Base-by-base conservation (phyloP, 2,888 invertebrate species). In the Oscheius sp. region DNA sequence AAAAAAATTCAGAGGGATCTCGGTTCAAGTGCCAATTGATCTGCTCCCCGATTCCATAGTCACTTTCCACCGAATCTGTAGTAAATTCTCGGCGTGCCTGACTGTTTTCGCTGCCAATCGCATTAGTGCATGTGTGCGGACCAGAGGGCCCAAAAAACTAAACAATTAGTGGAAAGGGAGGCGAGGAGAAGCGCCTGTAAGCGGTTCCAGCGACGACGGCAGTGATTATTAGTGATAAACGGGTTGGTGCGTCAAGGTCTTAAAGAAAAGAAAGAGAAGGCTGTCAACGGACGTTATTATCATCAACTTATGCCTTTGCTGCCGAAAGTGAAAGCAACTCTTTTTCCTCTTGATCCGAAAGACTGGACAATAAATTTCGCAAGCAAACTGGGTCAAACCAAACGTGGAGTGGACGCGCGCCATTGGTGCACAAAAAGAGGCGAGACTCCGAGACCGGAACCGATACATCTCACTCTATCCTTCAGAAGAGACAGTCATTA, bases 201-300 rank as follows among this genome's bases (percentile, higher is more conserved):
- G 68, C 68, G 68, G 68, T 68, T 68, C 68, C 68, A 55, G 53
- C 68, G 60, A 48, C 65, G 50, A 29, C 65, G 68, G n/a, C 68
- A 66, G 68, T 68, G 68, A 68, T 68, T 68, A 68, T 68, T 68
- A 68, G 68, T 68, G 68, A 68, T 68, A 68, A 68, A 68, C 68
- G 55, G 68, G 68, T 68, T 68, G 29, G 51, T 32, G 37, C 68
- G 68, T 68, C 68, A 68, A 68, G 68, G 68, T 68, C 68, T 68
- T 29, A 68, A 68, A 55, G 53, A 37, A 55, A 68, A 55, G 55
- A 68, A 68, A 35, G 42, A 53, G 13, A 53, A 55, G 21, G 21
- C 21, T 29, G 32, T 29, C 29, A 50, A 48, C 47, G 42, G 33
- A 21, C 13, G 47, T 62, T 62, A 62, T 47, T 21, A 62, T 62